Base-by-base conservation (phyloP, 2,888 invertebrate genomes). In the Agrilus mali region DNA sequence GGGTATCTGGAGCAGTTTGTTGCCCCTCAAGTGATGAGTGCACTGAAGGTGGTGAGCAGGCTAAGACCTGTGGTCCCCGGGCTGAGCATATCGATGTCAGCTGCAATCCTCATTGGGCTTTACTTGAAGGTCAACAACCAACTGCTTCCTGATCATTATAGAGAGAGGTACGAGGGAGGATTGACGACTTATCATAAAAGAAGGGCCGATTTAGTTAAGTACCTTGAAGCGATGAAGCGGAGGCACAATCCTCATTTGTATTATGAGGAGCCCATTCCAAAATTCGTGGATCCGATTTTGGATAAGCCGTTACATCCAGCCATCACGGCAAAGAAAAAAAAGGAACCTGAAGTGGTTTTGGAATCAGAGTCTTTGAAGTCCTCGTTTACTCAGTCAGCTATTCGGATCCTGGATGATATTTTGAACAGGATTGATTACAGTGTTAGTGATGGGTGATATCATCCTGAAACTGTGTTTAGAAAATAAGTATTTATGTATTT, bases 1-100 rank as follows among this genome's bases (percentile, higher is more conserved):
- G 79, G 78, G 2, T 77, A 75, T 57, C 60, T 80, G 15, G 77
- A 80, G 51, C 79, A 78, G 58, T 74, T 71, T 13, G 61, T 78
- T 1, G 73, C 71, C 0, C 67, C 66, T 43, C 57, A 72, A 34
- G 56, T 80, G 22, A 70, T 75, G 2, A 62, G 70, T 43, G 77
- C 74, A 1, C 68, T 79, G 43, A 70, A 71, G 45, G 63, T 69
- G 33, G 66, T 74, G 0, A 70, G 71, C 44, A 67, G 66, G 2
- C 42, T 67, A 14, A 67, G 80, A 46, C 80, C 80, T 0, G 73
- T 79, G 50, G 72, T 80, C 53, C 75, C 77, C 1, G 78, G 77
- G 1, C 61, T 80, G 16, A 63, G 64, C 47, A 59, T 70, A 32
- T 50, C 61, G 38, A 42, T 65, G 6, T 77, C 78, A 1, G 80